phyloP scores from a whole-genome alignment of 2,113 vertebrate species.

The Upupa epops region DNA sequence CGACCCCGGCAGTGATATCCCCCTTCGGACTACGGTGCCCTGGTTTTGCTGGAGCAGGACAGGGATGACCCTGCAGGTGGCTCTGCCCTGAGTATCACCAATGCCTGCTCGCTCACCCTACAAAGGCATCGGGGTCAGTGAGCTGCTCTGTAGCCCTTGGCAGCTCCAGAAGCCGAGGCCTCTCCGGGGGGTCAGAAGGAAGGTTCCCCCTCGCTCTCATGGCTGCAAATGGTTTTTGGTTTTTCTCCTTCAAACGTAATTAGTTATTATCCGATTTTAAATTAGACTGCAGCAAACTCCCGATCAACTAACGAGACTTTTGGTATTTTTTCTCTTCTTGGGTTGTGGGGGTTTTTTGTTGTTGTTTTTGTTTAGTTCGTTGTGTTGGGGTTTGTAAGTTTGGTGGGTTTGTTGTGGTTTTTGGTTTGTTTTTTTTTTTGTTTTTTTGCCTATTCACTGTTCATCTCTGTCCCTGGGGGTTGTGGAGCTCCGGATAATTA shows the following conservation, averaged over 20 bases:
- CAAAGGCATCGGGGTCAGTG: too few species aligned
- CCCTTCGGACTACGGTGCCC: too few species aligned
- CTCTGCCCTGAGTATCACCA: neutral
- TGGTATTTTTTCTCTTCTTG: neutral
- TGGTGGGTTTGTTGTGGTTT: too few species aligned
- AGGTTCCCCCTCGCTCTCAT: neutral
- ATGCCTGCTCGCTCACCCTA: accelerated
- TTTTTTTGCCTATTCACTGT: neutral
- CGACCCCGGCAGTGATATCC: neutral
- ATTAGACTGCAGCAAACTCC: neutral
- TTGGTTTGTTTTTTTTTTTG: too few species aligned
- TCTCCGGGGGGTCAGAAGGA: neutral
- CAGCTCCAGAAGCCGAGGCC: neutral
- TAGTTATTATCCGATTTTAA: neutral
- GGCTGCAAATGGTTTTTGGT: neutral
- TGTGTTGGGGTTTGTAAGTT: too few species aligned
- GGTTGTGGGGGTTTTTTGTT: neutral
- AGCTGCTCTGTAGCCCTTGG: neutral
- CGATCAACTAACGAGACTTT: neutral
- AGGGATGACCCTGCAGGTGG: too few species aligned
- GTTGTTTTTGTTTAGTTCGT: neutral
- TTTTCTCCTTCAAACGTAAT: neutral
- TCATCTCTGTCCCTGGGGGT: neutral
- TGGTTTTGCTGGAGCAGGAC: neutral
- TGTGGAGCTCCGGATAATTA: slow-evolving; percentile 48